Conservation (phyloP, 2,113 vertebrate genomes). For the Ranitomeya imitator region DNA sequence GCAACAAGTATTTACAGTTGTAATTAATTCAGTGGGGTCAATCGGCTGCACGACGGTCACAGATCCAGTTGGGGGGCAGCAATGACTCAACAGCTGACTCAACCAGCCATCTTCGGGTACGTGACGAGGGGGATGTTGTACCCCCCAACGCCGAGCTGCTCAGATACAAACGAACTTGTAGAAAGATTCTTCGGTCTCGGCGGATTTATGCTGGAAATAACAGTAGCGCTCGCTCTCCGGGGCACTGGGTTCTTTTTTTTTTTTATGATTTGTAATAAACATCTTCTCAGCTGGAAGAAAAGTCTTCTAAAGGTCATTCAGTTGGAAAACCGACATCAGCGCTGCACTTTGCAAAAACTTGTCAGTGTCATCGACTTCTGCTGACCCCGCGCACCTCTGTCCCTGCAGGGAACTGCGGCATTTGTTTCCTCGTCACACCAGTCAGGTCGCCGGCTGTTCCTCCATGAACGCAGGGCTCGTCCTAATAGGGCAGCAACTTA, state of each 20-base stretch:
- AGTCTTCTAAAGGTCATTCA: constrained; percentile 41
- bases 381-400: background rate
- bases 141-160: background rate
- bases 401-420: background rate
- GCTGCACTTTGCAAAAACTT: background rate
- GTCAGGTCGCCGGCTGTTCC: too few species aligned
- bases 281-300: constrained; percentile 47
- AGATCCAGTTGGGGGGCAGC: too few species aligned
- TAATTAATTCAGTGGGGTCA: too few species aligned
- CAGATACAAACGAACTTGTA: constrained; percentile 10
- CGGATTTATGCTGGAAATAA: constrained; percentile 13
- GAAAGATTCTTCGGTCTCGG: background rate
- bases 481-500: too few species aligned
- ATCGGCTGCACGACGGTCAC: too few species aligned
- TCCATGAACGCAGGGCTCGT: too few species aligned
- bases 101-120: too few species aligned
- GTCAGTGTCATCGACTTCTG: background rate
- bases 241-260: constrained; percentile 30
- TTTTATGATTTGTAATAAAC: constrained; percentile 47
- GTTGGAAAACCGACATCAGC: constrained; percentile 28
- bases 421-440: background rate
- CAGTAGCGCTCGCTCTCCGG: background rate
- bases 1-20: too few species aligned
- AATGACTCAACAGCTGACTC: too few species aligned
- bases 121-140: too few species aligned